These are phyloP conservation scores for Cheumatopsyche charites DNA, from an alignment of 1,140 invertebrate species.

Conservation along the genomic window DNA sequence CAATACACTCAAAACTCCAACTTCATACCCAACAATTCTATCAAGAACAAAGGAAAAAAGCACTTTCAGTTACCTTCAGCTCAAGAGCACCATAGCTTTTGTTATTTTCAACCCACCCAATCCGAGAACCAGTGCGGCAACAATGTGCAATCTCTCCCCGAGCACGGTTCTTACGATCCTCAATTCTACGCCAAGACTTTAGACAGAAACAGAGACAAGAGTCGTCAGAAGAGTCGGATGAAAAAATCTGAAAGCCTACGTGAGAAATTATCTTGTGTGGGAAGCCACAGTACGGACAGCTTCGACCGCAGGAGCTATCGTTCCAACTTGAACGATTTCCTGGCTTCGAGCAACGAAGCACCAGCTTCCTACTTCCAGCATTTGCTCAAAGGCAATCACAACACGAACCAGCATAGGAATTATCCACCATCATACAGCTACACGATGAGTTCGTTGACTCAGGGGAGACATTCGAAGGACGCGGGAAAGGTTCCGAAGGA, in stretches of 20 bases:
- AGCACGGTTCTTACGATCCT: constrained; percentile 55
- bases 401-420: constrained; percentile 56
- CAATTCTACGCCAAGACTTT: constrained; percentile 61
- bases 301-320: constrained; percentile 61
- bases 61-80: constrained; percentile 68
- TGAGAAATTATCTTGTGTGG: constrained; percentile 60
- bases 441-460: constrained; percentile 53
- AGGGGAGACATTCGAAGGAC: constrained; percentile 52
- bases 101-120: constrained; percentile 67
- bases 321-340: constrained; percentile 58
- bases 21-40: constrained; percentile 56
- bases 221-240: constrained; percentile 55
- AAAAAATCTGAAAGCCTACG: constrained; percentile 60
- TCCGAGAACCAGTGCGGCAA: constrained; percentile 53
- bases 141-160: constrained; percentile 56
- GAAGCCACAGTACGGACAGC: constrained; percentile 53
- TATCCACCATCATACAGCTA: constrained; percentile 54
- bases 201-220: constrained; percentile 58
- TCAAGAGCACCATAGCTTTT: constrained; percentile 70
- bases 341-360: constrained; percentile 44
- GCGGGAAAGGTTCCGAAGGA: constrained; percentile 48
- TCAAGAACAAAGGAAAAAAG: constrained; percentile 62
- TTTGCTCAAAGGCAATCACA: constrained; percentile 50
- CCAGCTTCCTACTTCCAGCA: constrained; percentile 57
- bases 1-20: constrained; percentile 61